phyloP scores from a whole-genome alignment of 2,113 vertebrate species.

The Planiliza haematocheilus region DNA sequence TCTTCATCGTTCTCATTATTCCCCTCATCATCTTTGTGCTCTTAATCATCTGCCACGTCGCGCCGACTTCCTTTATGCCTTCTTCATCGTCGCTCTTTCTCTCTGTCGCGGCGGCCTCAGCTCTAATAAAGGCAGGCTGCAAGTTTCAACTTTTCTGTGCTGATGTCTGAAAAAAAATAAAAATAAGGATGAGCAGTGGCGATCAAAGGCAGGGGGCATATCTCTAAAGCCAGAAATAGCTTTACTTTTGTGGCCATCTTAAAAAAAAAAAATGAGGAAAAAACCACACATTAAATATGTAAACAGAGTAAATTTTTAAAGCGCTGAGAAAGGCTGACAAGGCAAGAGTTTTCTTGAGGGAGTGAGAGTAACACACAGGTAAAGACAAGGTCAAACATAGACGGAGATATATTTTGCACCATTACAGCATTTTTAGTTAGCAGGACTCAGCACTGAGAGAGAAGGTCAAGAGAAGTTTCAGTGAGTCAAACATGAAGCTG shows the following conservation, averaged over 20 bases:
- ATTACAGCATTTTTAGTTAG: neutral
- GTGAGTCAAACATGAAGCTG: neutral
- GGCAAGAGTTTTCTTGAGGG: slow-evolving; percentile 63
- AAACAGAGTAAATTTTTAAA: slow-evolving; percentile 78
- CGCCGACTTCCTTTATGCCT: slow-evolving; percentile 7
- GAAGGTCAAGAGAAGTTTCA: neutral
- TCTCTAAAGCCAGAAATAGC: slow-evolving; percentile 53
- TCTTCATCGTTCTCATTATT: slow-evolving; percentile 27
- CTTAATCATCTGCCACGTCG: slow-evolving; percentile 35
- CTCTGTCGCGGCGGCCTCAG: slow-evolving; percentile 21
- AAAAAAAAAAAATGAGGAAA: slow-evolving; percentile 18
- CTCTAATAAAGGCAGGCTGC: slow-evolving; percentile 36
- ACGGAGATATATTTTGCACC: slow-evolving; percentile 11
- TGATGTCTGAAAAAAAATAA: too few species aligned
- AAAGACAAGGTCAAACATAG: slow-evolving; percentile 61
- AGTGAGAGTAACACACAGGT: slow-evolving; percentile 49
- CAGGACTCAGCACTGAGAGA: neutral
- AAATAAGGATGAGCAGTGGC: neutral
- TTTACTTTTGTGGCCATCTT: slow-evolving; percentile 34
- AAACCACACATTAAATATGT: slow-evolving; percentile 76
- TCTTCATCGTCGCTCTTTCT: slow-evolving; percentile 18
- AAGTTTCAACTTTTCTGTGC: slow-evolving; percentile 19
- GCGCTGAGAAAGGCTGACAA: slow-evolving; percentile 69
- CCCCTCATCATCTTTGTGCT: slow-evolving; percentile 18
- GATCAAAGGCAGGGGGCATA: slow-evolving; percentile 54